phyloP scores from a whole-genome alignment of 2,113 vertebrate species.

The Monarcha castaneiventris region DNA sequence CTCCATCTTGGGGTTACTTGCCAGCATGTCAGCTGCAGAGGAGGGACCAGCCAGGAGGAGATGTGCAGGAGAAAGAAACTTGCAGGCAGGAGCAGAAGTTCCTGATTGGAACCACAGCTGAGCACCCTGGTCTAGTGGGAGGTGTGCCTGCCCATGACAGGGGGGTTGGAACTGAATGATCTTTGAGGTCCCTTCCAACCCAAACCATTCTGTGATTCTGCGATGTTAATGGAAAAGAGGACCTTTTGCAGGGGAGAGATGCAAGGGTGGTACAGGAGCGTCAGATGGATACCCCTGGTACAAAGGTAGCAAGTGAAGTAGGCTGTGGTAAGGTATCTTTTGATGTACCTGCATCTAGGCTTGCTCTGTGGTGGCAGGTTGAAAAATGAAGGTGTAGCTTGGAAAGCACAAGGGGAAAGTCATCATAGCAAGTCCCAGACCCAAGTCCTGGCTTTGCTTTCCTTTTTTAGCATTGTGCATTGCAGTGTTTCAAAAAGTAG shows the following conservation, averaged over 20 bases:
- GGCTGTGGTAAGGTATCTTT: background rate
- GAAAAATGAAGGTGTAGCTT: background rate
- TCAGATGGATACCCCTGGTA: background rate
- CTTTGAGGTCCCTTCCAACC: background rate
- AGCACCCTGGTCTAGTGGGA: background rate
- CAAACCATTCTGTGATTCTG: background rate
- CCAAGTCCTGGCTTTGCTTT: background rate
- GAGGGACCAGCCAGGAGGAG: background rate
- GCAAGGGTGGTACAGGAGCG: accelerated
- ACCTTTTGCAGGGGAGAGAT: background rate
- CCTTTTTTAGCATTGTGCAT: background rate
- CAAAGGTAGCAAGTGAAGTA: background rate
- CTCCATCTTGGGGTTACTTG: slow-evolving; percentile 11
- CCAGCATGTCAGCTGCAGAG: background rate
- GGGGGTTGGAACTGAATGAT: background rate
- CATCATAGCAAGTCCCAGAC: background rate
- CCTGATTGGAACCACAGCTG: background rate
- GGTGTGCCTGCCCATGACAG: background rate
- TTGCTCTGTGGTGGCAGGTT: background rate
- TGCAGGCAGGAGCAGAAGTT: background rate
- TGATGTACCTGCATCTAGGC: background rate
- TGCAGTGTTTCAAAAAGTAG: background rate
- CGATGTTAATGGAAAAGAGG: background rate
- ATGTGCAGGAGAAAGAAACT: background rate
- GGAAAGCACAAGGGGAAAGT: background rate